phyloP scores from a whole-genome alignment of 2,888 invertebrate species.

The Sicus ferrugineus region DNA sequence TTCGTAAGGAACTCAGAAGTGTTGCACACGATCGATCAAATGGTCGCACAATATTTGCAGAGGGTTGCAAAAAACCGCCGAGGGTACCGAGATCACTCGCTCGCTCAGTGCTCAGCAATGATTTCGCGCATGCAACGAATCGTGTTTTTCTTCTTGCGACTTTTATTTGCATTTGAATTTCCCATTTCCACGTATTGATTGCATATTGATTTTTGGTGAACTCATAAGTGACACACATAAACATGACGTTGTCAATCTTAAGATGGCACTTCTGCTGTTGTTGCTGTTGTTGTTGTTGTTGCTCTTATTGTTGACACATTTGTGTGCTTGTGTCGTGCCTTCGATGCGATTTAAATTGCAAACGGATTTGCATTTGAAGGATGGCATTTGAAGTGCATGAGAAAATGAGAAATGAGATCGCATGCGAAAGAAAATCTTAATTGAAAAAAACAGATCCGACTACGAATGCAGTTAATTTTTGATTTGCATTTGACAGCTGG shows the following conservation, averaged over 20 bases:
- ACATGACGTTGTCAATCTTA: background rate
- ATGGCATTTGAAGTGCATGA: background rate
- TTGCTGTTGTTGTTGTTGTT: conserved; percentile 1
- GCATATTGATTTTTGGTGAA: background rate
- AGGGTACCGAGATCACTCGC: background rate
- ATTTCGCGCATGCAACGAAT: background rate
- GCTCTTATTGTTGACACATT: background rate
- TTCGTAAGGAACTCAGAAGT: background rate
- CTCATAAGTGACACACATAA: background rate
- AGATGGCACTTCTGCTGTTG: background rate
- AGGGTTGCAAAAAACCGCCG: conserved; percentile 1
- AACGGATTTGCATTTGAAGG: background rate
- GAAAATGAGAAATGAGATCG: background rate
- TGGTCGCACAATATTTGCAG: background rate
- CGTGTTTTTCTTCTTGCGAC: background rate
- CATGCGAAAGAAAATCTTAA: background rate
- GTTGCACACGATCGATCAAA: background rate
- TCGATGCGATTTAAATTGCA: background rate
- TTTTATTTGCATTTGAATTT: background rate
- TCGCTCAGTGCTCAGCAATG: background rate
- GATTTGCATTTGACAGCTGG: background rate
- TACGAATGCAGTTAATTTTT: background rate
- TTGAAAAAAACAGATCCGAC: too few species aligned
- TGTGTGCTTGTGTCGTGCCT: background rate
- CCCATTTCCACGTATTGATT: background rate